Evolutionary conservation across 2,113 vertebrate genomes (phyloP).

Genomic region (Oostethus manadensis): DNA sequence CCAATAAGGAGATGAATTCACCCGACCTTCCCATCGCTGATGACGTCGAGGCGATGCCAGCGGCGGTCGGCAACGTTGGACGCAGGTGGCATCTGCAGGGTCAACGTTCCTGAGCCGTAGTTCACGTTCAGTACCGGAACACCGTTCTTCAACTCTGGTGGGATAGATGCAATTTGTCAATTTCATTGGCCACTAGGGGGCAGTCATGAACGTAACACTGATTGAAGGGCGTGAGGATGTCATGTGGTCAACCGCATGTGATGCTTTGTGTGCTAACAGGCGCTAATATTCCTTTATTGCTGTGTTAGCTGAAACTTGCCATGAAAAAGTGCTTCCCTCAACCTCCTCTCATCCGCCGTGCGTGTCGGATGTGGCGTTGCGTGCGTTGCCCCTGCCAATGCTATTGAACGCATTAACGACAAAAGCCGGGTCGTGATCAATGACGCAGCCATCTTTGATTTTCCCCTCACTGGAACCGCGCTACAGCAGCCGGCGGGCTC

Average conservation of each 20-base stretch:
- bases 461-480: slow-evolving; percentile 20
- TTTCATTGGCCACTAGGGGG: not conserved
- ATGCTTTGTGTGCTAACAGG: not conserved
- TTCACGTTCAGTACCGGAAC: slow-evolving; percentile 76
- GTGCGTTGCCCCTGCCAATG: slow-evolving; percentile 17
- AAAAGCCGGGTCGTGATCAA: slow-evolving; percentile 55
- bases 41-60: slow-evolving; percentile 83
- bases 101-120: slow-evolving; percentile 78
- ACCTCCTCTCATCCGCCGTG: slow-evolving; percentile 8
- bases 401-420: slow-evolving; percentile 50
- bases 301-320: slow-evolving; percentile 28
- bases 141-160: slow-evolving; percentile 78
- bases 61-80: slow-evolving; percentile 74
- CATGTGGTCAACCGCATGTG: not conserved
- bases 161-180: not conserved
- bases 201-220: not conserved
- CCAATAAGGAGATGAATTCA: not conserved
- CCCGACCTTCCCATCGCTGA: slow-evolving; percentile 79
- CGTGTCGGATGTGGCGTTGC: slow-evolving; percentile 1
- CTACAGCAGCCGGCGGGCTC: slow-evolving; percentile 22
- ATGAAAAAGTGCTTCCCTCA: slow-evolving; percentile 11
- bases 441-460: slow-evolving; percentile 57
- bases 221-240: too few species aligned
- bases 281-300: slow-evolving; percentile 6
- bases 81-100: slow-evolving; percentile 70